phyloP scores from a whole-genome alignment of 2,888 invertebrate genomes.

The Microctonus aethiopoides region DNA sequence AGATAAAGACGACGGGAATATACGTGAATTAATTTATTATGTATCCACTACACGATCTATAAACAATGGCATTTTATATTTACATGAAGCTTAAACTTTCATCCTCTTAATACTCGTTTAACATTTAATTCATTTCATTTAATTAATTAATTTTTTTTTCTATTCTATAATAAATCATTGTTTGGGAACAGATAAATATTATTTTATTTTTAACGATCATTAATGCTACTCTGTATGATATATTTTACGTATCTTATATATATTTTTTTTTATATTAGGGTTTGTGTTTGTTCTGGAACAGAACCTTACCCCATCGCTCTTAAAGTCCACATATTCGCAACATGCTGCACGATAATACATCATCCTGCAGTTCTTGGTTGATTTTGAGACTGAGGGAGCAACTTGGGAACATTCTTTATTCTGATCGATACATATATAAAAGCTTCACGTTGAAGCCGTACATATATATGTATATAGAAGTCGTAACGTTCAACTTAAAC shows the following conservation, averaged over 20 bases:
- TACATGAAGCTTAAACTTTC: not conserved
- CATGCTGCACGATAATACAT: slow-evolving; percentile 63
- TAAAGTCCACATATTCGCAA: slow-evolving; percentile 49
- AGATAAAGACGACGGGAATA: slow-evolving; percentile 63
- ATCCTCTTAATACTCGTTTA: not conserved
- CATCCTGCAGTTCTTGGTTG: slow-evolving; percentile 55
- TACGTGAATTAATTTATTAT: slow-evolving; percentile 67
- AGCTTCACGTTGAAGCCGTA: slow-evolving; percentile 48
- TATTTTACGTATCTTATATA: not conserved
- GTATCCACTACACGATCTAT: slow-evolving; percentile 51
- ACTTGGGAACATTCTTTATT: slow-evolving; percentile 5
- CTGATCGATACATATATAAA: slow-evolving; percentile 12
- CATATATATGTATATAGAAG: slow-evolving; percentile 38
- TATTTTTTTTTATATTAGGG: not conserved
- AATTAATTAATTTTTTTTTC: not conserved
- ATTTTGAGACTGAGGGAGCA: not conserved
- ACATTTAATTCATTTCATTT: not conserved
- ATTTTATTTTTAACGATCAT: not conserved
- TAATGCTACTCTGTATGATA: not conserved
- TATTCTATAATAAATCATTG: not conserved
- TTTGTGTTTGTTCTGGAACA: not conserved
- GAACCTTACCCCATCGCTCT: slow-evolving; percentile 7
- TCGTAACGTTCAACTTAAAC: slow-evolving; percentile 65
- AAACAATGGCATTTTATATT: not conserved
- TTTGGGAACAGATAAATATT: not conserved